Evolutionary conservation across 2,113 vertebrate genomes (phyloP).

Genomic region (Ciconia maguari): DNA sequence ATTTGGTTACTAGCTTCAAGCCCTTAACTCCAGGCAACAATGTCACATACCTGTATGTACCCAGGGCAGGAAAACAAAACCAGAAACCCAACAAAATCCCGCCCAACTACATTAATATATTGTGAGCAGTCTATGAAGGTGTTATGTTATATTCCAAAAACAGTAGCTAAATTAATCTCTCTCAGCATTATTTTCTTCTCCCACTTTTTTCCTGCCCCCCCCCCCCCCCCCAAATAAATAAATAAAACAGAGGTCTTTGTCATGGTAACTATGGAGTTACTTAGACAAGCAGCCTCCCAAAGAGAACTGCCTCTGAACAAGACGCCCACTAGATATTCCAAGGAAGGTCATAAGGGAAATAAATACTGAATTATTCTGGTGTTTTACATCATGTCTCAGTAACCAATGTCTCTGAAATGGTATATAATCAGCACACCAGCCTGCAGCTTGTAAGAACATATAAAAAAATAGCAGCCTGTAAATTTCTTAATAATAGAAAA

Average conservation of each 20-base stretch:
- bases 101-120: neutral
- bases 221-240: neutral
- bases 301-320: neutral
- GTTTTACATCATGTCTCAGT: neutral
- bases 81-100: neutral
- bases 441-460: neutral
- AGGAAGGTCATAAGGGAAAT: neutral
- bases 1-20: neutral
- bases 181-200: neutral
- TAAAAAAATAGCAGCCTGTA: neutral
- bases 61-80: neutral
- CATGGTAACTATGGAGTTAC: neutral
- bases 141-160: fast-evolving
- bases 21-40: neutral
- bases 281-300: neutral
- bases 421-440: neutral
- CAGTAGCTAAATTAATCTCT: neutral
- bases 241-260: neutral
- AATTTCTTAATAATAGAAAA: neutral
- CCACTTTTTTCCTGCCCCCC: neutral
- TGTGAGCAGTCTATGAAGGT: neutral
- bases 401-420: neutral
- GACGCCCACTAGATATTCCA: neutral
- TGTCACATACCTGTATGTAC: neutral
- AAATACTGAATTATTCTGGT: neutral